These are phyloP conservation scores for Telmatochromis brichardi DNA, from an alignment of 2,113 vertebrate genomes.

Conservation along the genomic window DNA sequence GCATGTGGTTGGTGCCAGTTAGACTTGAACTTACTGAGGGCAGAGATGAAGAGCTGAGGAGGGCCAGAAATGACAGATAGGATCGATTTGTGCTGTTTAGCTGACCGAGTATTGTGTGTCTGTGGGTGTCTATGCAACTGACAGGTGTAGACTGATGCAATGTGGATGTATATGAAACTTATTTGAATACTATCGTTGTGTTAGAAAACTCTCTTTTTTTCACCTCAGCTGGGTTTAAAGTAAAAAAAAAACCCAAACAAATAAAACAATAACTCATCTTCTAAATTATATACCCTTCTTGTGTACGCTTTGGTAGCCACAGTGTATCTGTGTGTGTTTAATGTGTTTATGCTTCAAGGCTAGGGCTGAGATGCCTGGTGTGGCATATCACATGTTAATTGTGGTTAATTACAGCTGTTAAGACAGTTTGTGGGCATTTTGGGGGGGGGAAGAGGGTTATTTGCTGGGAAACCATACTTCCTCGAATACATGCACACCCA, in stretches of 20 bases:
- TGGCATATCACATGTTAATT: background rate
- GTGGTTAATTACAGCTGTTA: conserved; percentile 1
- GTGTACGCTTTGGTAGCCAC: background rate
- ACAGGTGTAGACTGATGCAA: background rate
- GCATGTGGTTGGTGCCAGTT: background rate
- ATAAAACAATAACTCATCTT: background rate
- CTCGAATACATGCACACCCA: background rate
- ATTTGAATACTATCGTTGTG: background rate
- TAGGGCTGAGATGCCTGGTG: conserved; percentile 9
- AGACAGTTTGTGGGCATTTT: background rate
- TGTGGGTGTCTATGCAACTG: background rate
- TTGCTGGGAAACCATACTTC: background rate
- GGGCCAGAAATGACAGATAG: background rate
- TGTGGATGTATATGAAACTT: background rate
- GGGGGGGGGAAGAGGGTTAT: background rate
- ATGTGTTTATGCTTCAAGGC: conserved; percentile 28
- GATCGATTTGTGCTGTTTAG: background rate
- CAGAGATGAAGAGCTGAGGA: background rate
- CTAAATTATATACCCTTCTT: background rate
- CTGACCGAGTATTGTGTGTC: background rate
- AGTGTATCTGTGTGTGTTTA: background rate
- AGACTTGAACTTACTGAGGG: background rate
- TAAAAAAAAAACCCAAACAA: background rate
- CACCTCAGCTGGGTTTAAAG: background rate
- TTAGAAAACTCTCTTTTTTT: background rate